Evolutionary conservation across 2,113 vertebrate genomes (phyloP).

Genomic region (Picathartes gymnocephalus): DNA sequence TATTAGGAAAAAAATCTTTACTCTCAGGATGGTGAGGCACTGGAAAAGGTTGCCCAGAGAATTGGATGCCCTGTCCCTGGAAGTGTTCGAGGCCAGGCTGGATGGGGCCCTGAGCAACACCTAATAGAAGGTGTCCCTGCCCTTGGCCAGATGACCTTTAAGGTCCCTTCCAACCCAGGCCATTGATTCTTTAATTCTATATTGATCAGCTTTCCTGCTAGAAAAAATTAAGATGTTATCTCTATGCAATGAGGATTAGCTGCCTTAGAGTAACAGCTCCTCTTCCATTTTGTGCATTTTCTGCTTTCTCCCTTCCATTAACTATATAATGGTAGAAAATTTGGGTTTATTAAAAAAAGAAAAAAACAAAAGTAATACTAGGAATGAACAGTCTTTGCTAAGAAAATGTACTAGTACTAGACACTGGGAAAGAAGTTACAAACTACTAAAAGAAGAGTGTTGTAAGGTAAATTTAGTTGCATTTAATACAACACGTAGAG

Average conservation of each 20-base stretch:
- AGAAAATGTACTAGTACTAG: not conserved
- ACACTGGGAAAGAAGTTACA: not conserved
- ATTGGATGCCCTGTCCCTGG: too few species aligned
- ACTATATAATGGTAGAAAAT: not conserved
- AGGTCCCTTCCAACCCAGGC: not conserved
- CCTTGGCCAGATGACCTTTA: not conserved
- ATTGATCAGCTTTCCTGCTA: not conserved
- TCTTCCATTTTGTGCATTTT: not conserved
- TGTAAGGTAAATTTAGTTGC: not conserved
- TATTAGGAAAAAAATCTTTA: not conserved
- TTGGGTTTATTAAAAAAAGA: not conserved
- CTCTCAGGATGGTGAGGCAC: not conserved
- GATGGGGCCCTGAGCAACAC: not conserved
- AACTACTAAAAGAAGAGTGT: not conserved
- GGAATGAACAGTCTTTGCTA: not conserved
- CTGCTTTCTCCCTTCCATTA: not conserved
- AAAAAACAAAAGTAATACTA: not conserved
- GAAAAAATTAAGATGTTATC: not conserved
- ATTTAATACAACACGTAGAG: not conserved
- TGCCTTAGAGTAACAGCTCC: not conserved
- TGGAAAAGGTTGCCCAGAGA: not conserved
- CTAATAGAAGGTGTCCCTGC: not conserved
- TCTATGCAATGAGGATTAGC: not conserved
- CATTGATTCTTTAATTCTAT: not conserved
- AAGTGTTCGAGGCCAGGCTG: not conserved